Evolutionary conservation across 1,140 invertebrate species (phyloP), one percentile per base, ranked within the genome.

Genomic region (Philaenus spumarius): DNA sequence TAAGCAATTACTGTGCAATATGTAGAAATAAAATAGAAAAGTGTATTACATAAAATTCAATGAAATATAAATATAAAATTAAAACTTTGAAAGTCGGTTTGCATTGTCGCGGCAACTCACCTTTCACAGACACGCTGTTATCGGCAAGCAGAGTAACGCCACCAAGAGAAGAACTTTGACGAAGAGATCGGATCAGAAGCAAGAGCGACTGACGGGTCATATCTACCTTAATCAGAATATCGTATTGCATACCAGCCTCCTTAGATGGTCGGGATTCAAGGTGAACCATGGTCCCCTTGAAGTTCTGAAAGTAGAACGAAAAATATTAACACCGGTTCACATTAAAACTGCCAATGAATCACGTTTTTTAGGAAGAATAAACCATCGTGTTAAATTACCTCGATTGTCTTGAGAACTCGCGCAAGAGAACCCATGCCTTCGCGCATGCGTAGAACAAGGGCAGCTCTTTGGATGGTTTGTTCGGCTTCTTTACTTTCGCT

Each of bases 321-420:
- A 26, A 22, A 23, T 58, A 45, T 57, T 43, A 20, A 43, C 2
- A 5, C 4, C 39, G 26, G 11, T n/a, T 53, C 17, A 53, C 14
- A 26, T 47, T 11, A 30, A 55, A 47, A n/a, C 20, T 7, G 6
- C 3, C 22, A 48, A 20, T 48, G 3, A 48, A 26, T 22, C 20
- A 46, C n/a, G 19, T 48, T 26, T 3, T 43, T 43, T 20, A 4
- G 3, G 19, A 43, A 43, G 3, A 15, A 43, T 4, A 4, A 4
- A 43, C 12, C 15, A 20, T 43, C 12, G 12, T 20, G 2, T 43
- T 4, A 17, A 43, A 43, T 30, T 30, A 30, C 26, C 26, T 97
- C 93, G 68, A 97, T 87, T 24, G 89, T 87, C 71, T 94, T 93
- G 2, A 97, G 76, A 60, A 96, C 89, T 55, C 90, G 80, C 0